phyloP scores from a whole-genome alignment of 2,888 invertebrate species.

The Pyrgus malvae region DNA sequence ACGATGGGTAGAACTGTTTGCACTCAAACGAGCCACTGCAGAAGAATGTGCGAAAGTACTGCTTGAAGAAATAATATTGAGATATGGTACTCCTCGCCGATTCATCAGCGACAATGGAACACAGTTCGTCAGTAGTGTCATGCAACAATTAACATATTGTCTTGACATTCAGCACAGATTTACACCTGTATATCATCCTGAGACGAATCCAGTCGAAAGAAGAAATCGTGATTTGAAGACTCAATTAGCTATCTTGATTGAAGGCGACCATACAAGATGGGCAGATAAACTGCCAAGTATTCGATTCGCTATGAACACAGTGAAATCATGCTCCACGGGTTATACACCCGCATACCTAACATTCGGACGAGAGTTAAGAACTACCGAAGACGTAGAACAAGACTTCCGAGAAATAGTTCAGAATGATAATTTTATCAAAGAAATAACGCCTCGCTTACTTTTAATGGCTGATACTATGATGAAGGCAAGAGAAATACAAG shows the following conservation, averaged over 20 bases:
- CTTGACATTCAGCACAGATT: slow-evolving; percentile 33
- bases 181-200: slow-evolving; percentile 44
- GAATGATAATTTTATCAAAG: background rate
- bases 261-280: background rate
- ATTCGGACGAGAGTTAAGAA: slow-evolving; percentile 25
- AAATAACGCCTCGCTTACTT: slow-evolving; percentile 9
- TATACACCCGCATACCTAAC: slow-evolving; percentile 23
- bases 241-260: background rate
- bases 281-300: slow-evolving; percentile 19
- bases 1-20: slow-evolving; percentile 48
- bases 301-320: slow-evolving; percentile 31
- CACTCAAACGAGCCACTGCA: slow-evolving; percentile 41
- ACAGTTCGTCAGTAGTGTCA: slow-evolving; percentile 31
- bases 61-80: background rate
- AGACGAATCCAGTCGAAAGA: slow-evolving; percentile 46
- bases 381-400: slow-evolving; percentile 3
- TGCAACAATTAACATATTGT: slow-evolving; percentile 31
- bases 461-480: slow-evolving; percentile 11
- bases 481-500: slow-evolving; percentile 19
- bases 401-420: background rate
- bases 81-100: slow-evolving; percentile 33
- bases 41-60: slow-evolving; percentile 37
- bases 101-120: slow-evolving; percentile 31
- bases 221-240: slow-evolving; percentile 42
- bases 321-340: background rate